phyloP scores from a whole-genome alignment of 2,113 vertebrate genomes.

The Labeo rohita region DNA sequence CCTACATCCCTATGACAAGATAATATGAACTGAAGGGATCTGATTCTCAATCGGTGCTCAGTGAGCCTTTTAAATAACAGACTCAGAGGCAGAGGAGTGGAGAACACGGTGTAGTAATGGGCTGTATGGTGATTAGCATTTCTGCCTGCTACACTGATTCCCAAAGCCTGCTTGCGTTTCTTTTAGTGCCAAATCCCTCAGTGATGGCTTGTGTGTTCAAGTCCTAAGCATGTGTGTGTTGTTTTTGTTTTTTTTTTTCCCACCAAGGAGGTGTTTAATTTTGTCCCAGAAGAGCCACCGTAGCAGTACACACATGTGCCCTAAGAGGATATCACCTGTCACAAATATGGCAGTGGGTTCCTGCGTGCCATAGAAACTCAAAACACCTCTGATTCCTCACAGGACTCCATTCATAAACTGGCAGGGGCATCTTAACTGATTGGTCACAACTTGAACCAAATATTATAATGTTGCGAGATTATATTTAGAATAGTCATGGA shows the following conservation, averaged over 20 bases:
- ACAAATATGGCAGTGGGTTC: conserved; percentile 66
- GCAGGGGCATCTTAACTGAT: neutral
- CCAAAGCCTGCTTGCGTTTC: conserved; percentile 15
- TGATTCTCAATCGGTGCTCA: neutral
- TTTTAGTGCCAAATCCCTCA: conserved; percentile 9
- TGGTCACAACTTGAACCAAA: neutral
- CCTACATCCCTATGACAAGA: neutral
- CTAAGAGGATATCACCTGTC: conserved; percentile 40
- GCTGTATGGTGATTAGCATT: conserved; percentile 15
- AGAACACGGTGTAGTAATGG: neutral
- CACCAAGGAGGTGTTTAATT: conserved; percentile 45
- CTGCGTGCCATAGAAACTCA: conserved; percentile 37
- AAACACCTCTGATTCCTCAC: conserved; percentile 1
- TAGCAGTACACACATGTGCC: conserved; percentile 17
- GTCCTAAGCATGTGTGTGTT: neutral
- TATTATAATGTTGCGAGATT: neutral
- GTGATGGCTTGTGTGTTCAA: neutral
- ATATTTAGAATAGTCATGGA: too few species aligned
- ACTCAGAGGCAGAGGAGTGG: neutral
- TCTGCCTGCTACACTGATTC: conserved; percentile 18
- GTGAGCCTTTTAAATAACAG: conserved; percentile 2
- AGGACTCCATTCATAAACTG: conserved; percentile 18
- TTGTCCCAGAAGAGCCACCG: conserved; percentile 29
- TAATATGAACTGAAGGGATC: neutral
- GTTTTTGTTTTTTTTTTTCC: conserved; percentile 23